Base-by-base conservation (phyloP, 1,140 invertebrate species). In the Pseudomyrmex gracilis region DNA sequence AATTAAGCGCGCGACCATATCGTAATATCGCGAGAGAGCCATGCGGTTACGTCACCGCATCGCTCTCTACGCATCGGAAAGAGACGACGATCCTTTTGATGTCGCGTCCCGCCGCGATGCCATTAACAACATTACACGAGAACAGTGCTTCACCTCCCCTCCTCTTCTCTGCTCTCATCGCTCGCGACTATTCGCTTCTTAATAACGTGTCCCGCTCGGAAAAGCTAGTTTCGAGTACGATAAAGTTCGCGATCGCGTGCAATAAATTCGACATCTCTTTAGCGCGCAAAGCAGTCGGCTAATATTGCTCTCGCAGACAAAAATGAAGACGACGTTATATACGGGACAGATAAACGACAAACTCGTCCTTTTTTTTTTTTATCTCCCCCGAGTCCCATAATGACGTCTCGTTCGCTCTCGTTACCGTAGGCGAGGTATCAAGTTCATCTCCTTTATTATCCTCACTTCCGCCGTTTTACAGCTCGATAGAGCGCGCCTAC, bases 11-110 rank as follows among this genome's bases (percentile, higher is more conserved):
- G 55, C 55, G 86, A 74, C 84, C 78, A 73, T 89, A 78, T 88
- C 84, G 87, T 76, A 89, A 89, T 89, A 88, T 89, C 84, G 87
- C 80, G 80, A 85, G 78, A 86, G 84, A 88, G 84, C 83, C 57
- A 45, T 89, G 87, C 73, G 89, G 84, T 86, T 84, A 83, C 87
- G 77, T 73, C 83, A 90, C 87, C 90, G 89, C 89, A 82, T 20
- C 67, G 90, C 67, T 83, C 87, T 82, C 87, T 82, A 87, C 76
- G 84, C 85, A 74, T 64, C 80, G 84, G 51, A 82, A 73, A 84
- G 88, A 86, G 89, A 87, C 90, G 90, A 61, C 86, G 85, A 88
- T 83, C 88, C 90, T 89, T 91, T 91, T 91, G 90, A 90, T 90
- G 82, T 90, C 77, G 86, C 60, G 73, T 67, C 83, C 34, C 34